phyloP scores from a whole-genome alignment of 2,113 vertebrate species.

The Chionis minor region DNA sequence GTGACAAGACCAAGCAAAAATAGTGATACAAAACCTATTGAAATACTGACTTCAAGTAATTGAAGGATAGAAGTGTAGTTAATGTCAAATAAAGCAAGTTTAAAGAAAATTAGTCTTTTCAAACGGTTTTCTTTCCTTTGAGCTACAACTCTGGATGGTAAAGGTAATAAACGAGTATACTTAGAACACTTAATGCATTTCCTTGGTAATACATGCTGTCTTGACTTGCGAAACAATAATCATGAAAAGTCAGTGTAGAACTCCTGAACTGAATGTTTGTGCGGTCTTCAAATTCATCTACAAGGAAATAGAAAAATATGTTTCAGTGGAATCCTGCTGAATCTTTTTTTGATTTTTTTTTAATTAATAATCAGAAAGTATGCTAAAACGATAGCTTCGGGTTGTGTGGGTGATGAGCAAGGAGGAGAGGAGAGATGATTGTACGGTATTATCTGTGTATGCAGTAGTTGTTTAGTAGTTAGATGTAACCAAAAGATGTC shows the following conservation, averaged over 20 bases:
- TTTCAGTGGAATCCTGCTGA: not conserved
- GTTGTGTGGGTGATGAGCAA: not conserved
- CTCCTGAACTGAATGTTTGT: not conserved
- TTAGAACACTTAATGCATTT: not conserved
- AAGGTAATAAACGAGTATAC: not conserved
- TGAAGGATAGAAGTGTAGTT: not conserved
- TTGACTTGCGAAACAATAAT: not conserved
- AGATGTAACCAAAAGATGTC: not conserved
- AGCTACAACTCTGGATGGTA: not conserved
- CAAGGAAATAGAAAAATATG: accelerated
- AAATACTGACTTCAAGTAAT: not conserved
- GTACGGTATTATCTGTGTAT: not conserved
- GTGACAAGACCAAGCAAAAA: not conserved
- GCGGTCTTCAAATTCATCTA: not conserved
- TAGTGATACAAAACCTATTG: not conserved
- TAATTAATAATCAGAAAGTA: not conserved
- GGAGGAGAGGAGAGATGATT: not conserved
- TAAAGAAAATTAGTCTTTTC: not conserved
- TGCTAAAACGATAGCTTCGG: not conserved
- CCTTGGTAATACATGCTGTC: not conserved
- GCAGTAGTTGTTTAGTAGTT: not conserved
- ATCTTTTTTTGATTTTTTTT: not conserved
- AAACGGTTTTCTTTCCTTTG: not conserved
- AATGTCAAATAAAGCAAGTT: not conserved
- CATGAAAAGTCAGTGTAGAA: not conserved